Base-by-base conservation (phyloP, 2,888 invertebrate genomes). In the Hirtodrosophila duncani region DNA sequence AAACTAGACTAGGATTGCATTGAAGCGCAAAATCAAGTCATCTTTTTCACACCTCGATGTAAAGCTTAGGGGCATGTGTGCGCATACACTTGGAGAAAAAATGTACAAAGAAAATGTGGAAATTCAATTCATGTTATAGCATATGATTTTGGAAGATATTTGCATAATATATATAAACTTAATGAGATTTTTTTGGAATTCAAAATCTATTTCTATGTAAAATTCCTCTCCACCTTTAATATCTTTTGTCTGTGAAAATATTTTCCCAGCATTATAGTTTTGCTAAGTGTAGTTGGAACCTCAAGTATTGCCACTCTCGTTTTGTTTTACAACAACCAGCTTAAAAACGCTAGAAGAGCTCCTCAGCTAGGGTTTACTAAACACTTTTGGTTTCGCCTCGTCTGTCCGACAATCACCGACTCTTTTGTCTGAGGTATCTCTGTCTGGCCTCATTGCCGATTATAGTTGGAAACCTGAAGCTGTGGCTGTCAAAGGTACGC, bases 21-120 rank as follows among this genome's bases (percentile, higher is more conserved):
- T 62, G 56, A 68, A 64, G 77, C 77, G 74, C 70, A 56, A 77
- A 80, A 77, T 74, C 77, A 77, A 80, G 77, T 77, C 74, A 61
- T 74, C 70, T 77, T 74, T 77, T 65, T 63, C 58, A 67, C 60
- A 59, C 69, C 62, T 64, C 59, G 49, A 29, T 11, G 31, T 14
- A 18, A 20, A 3, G 11, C 3, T 16, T 2, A 9, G 9, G 10
- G 7, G 3, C 7, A 21, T 9, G 8, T 13, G 16, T 27, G 14
- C 9, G 27, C 33, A 33, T 18, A 23, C 37, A 49, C 39, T 42
- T 30, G 38, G n/a, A n/a, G n/a, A n/a, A n/a, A n/a, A n/a, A n/a
- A n/a, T n/a, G n/a, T n/a, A n/a, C n/a, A n/a, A n/a, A n/a, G n/a
- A n/a, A n/a, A n/a, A n/a, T n/a, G n/a, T n/a, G n/a, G n/a, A n/a